Conservation (phyloP, 2,888 invertebrate species). For the Elysia crispata region DNA sequence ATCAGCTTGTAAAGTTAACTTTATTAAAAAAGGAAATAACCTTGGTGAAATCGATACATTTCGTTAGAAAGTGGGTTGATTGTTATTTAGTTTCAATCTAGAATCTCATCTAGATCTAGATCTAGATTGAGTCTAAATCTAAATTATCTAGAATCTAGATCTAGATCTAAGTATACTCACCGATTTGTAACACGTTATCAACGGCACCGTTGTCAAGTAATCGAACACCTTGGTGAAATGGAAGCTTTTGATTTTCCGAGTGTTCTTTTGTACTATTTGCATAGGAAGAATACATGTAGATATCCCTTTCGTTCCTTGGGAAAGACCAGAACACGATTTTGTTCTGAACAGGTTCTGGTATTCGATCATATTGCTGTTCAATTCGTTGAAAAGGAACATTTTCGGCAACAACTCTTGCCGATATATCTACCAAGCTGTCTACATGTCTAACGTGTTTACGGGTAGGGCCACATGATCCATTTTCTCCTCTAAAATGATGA, state of each 20-base stretch:
- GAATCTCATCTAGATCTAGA: background rate
- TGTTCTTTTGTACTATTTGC: conserved; percentile 78
- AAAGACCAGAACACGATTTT: conserved; percentile 93
- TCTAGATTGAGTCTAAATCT: background rate
- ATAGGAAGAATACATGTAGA: conserved; percentile 92
- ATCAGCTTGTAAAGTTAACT: too few species aligned
- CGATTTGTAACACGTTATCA: conserved; percentile 91
- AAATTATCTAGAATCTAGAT: background rate
- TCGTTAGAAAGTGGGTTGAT: too few species aligned
- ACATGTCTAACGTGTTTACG: conserved; percentile 63
- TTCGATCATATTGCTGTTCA: conserved; percentile 90
- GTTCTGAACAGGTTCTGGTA: conserved; percentile 92
- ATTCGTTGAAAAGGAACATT: conserved; percentile 91
- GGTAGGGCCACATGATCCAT: conserved; percentile 63
- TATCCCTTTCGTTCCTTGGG: conserved; percentile 90
- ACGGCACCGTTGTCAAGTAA: conserved; percentile 89
- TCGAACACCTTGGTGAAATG: conserved; percentile 91
- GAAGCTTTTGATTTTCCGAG: conserved; percentile 87
- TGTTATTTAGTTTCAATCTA: too few species aligned
- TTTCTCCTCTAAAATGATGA: conserved; percentile 59
- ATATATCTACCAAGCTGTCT: conserved; percentile 88
- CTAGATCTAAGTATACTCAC: conserved; percentile 80
- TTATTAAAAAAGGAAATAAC: too few species aligned
- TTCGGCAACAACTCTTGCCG: conserved; percentile 89
- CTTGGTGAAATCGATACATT: too few species aligned